These are phyloP conservation scores for Stenopsyche tienmushanensis DNA, from an alignment of 1,140 invertebrate genomes.

Conservation along the genomic window DNA sequence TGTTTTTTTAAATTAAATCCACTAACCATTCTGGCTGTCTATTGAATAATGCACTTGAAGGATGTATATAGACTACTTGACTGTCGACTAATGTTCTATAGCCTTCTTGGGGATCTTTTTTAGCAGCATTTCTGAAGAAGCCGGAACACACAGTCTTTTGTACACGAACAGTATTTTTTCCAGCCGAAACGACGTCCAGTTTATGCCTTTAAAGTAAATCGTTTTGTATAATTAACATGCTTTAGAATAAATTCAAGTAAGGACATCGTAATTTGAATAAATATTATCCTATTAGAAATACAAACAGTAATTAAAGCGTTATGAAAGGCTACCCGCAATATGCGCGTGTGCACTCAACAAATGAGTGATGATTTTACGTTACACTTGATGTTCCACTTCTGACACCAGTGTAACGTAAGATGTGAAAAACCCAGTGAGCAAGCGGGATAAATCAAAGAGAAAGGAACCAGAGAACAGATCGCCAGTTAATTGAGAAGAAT, in stretches of 20 bases:
- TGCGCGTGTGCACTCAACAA: too few species aligned
- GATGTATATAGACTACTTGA: constrained; percentile 99
- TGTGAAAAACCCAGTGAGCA: too few species aligned
- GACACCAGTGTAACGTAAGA: too few species aligned
- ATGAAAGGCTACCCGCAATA: too few species aligned
- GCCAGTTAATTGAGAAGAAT: too few species aligned
- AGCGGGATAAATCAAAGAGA: too few species aligned
- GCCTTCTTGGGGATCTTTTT: constrained; percentile 99
- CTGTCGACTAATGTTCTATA: constrained; percentile 97
- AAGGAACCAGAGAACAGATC: too few species aligned
- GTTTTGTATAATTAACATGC: constrained; percentile 20
- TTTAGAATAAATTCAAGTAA: constrained; percentile 1
- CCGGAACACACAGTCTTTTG: constrained; percentile 99
- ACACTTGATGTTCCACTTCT: too few species aligned
- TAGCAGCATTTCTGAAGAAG: constrained; percentile 98
- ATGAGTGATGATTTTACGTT: too few species aligned
- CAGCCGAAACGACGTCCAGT: constrained; percentile 94
- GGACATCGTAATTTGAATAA: background rate
- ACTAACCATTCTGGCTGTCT: constrained; percentile 97
- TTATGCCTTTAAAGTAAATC: constrained; percentile 89
- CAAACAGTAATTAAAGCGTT: background rate
- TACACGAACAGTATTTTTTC: constrained; percentile 91
- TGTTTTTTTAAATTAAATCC: too few species aligned
- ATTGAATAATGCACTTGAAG: constrained; percentile 96
- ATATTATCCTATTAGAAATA: too few species aligned